Base-by-base conservation (phyloP, 2,113 vertebrate genomes). In the Microtus pennsylvanicus region DNA sequence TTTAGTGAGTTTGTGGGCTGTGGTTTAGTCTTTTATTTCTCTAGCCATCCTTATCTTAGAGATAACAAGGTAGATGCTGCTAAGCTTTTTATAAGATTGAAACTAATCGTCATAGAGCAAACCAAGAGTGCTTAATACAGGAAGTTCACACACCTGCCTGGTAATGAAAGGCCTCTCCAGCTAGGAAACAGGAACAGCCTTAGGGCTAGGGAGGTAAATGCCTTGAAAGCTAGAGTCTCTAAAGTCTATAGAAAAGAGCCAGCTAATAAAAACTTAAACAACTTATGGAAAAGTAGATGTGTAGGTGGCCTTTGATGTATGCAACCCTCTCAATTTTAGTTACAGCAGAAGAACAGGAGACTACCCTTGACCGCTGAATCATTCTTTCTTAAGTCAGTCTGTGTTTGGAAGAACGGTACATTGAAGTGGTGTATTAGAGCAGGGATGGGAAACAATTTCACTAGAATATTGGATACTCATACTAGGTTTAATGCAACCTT, bases 1-100 rank as follows among this genome's bases (percentile, higher is more conserved):
- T 4, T 4, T 7, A 1, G 0, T 1, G 1, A 45, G 69, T 7
- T 21, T 28, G 28, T 69, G 12, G 8, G 1, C 69, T 77, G 55
- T 7, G 14, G n/a, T 24, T 72, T 72, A 19, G 28, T 74, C 11
- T n/a, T 69, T 33, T 35, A 22, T 65, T 58, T 58, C 17, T 70
- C 47, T 70, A 50, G 63, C 74, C 16, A 58, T 69, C 24, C 45
- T 77, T 14, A 17, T 63, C 35, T 72, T 4, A n/a, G 8, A 77
- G 16, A 13, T 93, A 42, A 55, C 72, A 35, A 38, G 55, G 33
- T 16, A 65, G 17, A 82, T 83, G 0, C 72, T 5, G 65, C 26
- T 12, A 28, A 35, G 50, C 12, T 5, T 63, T 9, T 35, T 42
- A 9, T 17, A 67, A 87, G 88, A 21, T 55, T 35, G 77, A 72